A percentile compares a stretch with the other conserved stretches of the same genome.
Conservation (phyloP, 1,140 invertebrate genomes). For the Gonioctena quinquepunctata region DNA sequence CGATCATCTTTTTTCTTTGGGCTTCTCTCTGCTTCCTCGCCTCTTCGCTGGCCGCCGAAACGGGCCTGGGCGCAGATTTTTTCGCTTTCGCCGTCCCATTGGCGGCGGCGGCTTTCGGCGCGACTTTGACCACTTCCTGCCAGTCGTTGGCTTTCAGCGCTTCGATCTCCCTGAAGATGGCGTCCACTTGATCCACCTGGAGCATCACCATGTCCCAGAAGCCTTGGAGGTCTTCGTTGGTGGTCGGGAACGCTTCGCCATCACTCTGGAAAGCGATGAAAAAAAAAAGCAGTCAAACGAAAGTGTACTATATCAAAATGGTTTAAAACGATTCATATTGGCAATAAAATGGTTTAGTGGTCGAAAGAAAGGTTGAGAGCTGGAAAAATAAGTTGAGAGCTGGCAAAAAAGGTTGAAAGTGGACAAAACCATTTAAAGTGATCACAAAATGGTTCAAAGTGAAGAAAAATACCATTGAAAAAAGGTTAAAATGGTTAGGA, state of each 20-base stretch:
- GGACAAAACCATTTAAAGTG: no score
- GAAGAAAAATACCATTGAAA: no score
- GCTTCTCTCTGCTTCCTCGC: slow-evolving; percentile 72
- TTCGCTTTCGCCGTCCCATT: slow-evolving; percentile 51
- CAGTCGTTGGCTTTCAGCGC: slow-evolving; percentile 72
- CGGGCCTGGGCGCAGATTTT: slow-evolving; percentile 51
- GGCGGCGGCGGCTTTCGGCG: slow-evolving; percentile 32
- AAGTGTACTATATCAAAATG: no score
- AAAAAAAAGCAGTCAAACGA: no score
- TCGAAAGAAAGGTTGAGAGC: no score
- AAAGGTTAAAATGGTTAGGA: no score
- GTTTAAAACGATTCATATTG: no score
- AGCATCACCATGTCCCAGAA: slow-evolving; percentile 98
- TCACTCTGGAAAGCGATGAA: slow-evolving; percentile 56
- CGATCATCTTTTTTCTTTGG: slow-evolving; percentile 77
- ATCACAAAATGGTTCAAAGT: no score
- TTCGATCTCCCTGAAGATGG: slow-evolving; percentile 78
- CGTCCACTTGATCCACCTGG: slow-evolving; percentile 82
- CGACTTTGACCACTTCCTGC: slow-evolving; percentile 52
- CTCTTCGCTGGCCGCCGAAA: slow-evolving; percentile 59
- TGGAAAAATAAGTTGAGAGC: no score
- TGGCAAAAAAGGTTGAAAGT: no score
- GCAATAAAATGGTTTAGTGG: no score
- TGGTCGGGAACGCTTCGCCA: slow-evolving; percentile 85
- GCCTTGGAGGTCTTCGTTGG: slow-evolving; percentile 85